These are phyloP conservation scores for Escarpia spicata DNA, from an alignment of 2,888 invertebrate genomes.

Conservation along the genomic window DNA sequence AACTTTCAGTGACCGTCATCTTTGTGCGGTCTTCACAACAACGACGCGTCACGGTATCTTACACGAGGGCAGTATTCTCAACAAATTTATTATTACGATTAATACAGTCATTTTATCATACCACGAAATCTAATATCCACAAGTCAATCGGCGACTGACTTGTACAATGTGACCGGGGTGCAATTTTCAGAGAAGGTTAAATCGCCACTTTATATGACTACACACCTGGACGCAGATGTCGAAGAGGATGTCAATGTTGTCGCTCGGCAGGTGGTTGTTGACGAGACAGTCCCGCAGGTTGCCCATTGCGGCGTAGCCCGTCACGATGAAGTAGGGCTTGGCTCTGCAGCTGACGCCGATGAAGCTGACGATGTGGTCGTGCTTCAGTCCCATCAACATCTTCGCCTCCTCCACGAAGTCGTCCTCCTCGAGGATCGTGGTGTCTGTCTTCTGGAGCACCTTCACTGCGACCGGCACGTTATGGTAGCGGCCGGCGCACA, in stretches of 20 bases:
- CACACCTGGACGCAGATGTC: slow-evolving; percentile 38
- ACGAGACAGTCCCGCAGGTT: slow-evolving; percentile 42
- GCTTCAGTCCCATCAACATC: slow-evolving; percentile 39
- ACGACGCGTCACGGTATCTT: no score
- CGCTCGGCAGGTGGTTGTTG: slow-evolving; percentile 34
- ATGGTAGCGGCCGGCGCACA: slow-evolving; percentile 42
- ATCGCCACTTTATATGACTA: background rate
- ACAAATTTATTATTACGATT: no score
- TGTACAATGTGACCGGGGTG: background rate
- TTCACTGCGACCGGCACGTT: slow-evolving; percentile 41
- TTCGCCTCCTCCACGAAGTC: slow-evolving; percentile 45
- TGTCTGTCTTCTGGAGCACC: slow-evolving; percentile 42
- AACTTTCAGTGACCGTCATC: no score
- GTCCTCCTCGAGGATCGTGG: slow-evolving; percentile 41
- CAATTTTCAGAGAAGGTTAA: background rate
- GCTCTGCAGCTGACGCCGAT: slow-evolving; percentile 42
- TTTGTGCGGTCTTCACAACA: no score
- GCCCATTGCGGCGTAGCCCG: slow-evolving; percentile 41
- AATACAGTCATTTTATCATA: no score
- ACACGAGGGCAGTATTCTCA: no score
- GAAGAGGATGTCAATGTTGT: slow-evolving; percentile 42
- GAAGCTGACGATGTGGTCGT: slow-evolving; percentile 43
- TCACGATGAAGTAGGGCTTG: slow-evolving; percentile 44
- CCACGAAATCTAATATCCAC: no score
- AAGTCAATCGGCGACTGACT: no score